Conservation (phyloP, 92 coral and sea anemone species). For the Anthopleura xanthogrammica region DNA sequence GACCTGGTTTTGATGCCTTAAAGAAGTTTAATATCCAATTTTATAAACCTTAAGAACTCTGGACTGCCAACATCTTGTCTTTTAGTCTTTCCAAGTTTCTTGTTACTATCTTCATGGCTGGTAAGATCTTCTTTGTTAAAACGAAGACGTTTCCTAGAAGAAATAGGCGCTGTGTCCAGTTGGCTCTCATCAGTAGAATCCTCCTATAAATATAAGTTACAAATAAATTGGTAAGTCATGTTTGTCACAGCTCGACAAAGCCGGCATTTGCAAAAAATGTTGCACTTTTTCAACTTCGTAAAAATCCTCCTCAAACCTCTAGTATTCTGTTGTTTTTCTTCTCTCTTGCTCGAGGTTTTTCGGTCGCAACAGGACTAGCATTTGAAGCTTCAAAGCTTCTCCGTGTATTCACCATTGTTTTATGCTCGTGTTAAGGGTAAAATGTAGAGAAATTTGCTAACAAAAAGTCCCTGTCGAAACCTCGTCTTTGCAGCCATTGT, state of each 20-base stretch:
- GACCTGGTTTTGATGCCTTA: background rate
- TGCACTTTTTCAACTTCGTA: slow-evolving; percentile 23
- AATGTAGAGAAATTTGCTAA: slow-evolving; percentile 3
- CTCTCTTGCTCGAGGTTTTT: background rate
- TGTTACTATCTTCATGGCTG: background rate
- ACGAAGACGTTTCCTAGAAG: slow-evolving; percentile 58
- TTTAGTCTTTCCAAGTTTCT: background rate
- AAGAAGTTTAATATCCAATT: background rate
- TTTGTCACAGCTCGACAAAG: background rate
- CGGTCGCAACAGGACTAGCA: slow-evolving; percentile 7
- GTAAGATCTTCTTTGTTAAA: slow-evolving; percentile 24
- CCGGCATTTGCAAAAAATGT: background rate
- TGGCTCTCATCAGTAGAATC: slow-evolving; percentile 78
- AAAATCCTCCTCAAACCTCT: slow-evolving; percentile 13
- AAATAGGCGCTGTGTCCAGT: slow-evolving; percentile 36
- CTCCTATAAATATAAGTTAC: slow-evolving; percentile 39
- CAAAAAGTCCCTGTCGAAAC: background rate
- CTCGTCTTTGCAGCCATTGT: slow-evolving; percentile 23
- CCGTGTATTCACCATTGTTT: slow-evolving; percentile 27
- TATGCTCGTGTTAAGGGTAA: background rate
- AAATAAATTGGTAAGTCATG: background rate
- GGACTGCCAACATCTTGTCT: background rate
- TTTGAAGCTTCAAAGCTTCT: slow-evolving; percentile 22
- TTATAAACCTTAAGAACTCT: background rate
- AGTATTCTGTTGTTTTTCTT: slow-evolving; percentile 5